Evolutionary conservation across 2,797 vertebrate species (phyloP).

Genomic region (Labeo calbasu): DNA sequence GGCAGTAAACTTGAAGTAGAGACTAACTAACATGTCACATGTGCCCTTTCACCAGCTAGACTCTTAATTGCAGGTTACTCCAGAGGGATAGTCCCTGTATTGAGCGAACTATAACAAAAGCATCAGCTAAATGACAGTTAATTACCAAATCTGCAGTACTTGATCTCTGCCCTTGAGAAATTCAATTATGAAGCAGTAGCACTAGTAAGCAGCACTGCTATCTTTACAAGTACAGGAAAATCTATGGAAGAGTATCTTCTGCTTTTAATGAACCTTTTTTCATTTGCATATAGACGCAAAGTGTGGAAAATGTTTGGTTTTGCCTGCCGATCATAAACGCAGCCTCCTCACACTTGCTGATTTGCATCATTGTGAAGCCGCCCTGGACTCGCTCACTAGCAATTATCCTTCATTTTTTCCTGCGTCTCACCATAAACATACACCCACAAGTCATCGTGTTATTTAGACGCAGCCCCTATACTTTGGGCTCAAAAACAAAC

Average conservation of each 20-base stretch:
- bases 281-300: conserved; percentile 33
- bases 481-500: conserved; percentile 26
- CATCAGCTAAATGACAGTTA: conserved; percentile 39
- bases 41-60: conserved; percentile 18
- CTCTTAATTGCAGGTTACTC: conserved; percentile 27
- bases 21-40: conserved; percentile 3
- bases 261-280: conserved; percentile 28
- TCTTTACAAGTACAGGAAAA: not conserved
- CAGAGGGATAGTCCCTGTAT: conserved; percentile 3
- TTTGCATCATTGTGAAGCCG: conserved; percentile 46
- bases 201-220: not conserved
- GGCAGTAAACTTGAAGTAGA: not conserved
- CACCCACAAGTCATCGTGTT: conserved; percentile 49
- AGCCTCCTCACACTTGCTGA: conserved; percentile 25
- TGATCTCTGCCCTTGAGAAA: conserved; percentile 48
- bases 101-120: conserved; percentile 29
- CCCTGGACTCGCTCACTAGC: conserved; percentile 42
- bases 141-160: conserved; percentile 43
- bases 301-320: conserved; percentile 3
- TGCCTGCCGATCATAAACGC: conserved; percentile 38
- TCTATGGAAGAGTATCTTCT: conserved; percentile 7
- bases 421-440: conserved; percentile 32
- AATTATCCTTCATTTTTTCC: conserved; percentile 43
- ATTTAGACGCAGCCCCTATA: not conserved
- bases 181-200: conserved; percentile 33